Evolutionary conservation across 2,797 vertebrate genomes (phyloP), one percentile per base, ranked within the genome.

Genomic region (Apogon talboti): DNA sequence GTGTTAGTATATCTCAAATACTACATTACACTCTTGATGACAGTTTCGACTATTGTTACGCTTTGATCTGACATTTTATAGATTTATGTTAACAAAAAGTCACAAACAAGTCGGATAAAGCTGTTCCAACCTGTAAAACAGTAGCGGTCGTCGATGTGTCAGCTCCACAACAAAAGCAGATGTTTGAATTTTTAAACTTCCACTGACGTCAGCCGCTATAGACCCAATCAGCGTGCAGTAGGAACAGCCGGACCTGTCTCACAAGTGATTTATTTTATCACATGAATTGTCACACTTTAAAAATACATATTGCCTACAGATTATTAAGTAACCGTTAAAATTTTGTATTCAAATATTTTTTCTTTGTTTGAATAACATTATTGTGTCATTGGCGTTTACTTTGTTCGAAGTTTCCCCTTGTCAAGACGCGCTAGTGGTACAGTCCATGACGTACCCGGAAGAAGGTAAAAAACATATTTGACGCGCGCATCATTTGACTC

Each of bases 131-230:
- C 82, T 87, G 16, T 46, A 37, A 11, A 11, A 16, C 24, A 46
- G 47, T 7, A 1, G 35, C 2, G 35, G 37, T 6, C 16, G 50
- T 19, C 47, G 45, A 10, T 18, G n/a, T 15, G 11, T 42, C 58
- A 52, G 46, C 18, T 70, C 21, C 62, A 48, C 49, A 0, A 49
- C 21, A 13, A 47, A 3, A 28, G 61, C 58, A 51, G 51, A 51
- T 60, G 69, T 56, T 89, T 82, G 47, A 90, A 91, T 11, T 82
- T 91, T 91, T 82, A 85, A 91, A 90, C 58, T 24, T 2, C 43
- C 18, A 12, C 7, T 86, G 81, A 88, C 76, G 83, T 83, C 1
- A 2, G 0, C 1, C 7, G 3, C 4, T 0, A 37, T 2, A 18
- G 13, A 24, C 16, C 91, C 87, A 91, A 90, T 88, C 84, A 79